Evolutionary conservation across 2,888 invertebrate species (phyloP).

Genomic region (Strigamia transsilvanica): DNA sequence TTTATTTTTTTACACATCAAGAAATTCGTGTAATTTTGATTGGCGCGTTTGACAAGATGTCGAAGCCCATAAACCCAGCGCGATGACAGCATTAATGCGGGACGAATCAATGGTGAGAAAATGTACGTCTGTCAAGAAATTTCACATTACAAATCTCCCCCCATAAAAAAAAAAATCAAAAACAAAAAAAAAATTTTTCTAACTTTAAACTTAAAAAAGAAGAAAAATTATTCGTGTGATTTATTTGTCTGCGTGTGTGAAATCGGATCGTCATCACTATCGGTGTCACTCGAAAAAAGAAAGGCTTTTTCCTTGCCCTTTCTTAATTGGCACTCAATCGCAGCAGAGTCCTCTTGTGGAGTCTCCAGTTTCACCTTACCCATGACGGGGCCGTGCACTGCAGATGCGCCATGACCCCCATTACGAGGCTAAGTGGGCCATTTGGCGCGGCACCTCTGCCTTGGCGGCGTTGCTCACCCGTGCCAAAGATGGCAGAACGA

Average conservation of each 20-base stretch:
- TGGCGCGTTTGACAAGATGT: conserved; percentile 7
- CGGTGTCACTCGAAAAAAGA: not conserved
- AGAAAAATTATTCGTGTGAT: not conserved
- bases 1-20: conserved; percentile 7
- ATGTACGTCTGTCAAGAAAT: conserved; percentile 12
- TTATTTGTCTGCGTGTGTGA: not conserved
- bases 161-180: not conserved
- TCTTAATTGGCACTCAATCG: conserved; percentile 20
- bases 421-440: conserved; percentile 20
- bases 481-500: conserved; percentile 3
- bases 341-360: not conserved
- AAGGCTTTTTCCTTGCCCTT: conserved; percentile 9
- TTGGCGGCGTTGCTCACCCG: conserved; percentile 20
- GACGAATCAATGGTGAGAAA: conserved; percentile 3
- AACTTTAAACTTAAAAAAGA: not conserved
- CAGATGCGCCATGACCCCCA: conserved; percentile 20
- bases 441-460: conserved; percentile 20
- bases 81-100: not conserved
- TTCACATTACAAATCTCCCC: conserved; percentile 1
- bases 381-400: conserved; percentile 5
- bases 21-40: conserved; percentile 12
- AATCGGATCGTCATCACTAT: not conserved
- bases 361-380: not conserved
- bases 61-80: conserved; percentile 20
- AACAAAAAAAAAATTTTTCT: too few relatives aligned